phyloP scores from a whole-genome alignment of 2,113 vertebrate species.

The Elephantulus edwardii region DNA sequence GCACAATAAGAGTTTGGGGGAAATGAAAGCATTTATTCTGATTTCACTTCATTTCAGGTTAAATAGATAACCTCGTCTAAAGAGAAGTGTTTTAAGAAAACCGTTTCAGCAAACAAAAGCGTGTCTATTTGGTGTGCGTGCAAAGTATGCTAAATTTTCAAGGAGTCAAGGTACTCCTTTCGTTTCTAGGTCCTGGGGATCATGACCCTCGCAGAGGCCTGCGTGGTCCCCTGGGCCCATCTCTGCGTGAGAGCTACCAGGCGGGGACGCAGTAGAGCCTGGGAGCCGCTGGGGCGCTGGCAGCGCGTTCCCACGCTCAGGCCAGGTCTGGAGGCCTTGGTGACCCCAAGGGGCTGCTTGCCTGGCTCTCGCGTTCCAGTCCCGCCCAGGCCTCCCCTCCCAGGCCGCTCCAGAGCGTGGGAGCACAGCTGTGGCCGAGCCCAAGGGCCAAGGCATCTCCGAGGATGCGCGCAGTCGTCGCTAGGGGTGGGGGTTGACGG shows the following conservation, averaged over 20 bases:
- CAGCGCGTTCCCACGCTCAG: constrained; percentile 68
- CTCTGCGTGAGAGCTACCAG: constrained; percentile 24
- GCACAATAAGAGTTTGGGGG: not conserved
- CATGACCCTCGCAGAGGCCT: not conserved
- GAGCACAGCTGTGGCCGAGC: constrained; percentile 47
- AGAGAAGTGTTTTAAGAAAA: not conserved
- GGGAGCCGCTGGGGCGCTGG: not conserved
- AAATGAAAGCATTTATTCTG: not conserved
- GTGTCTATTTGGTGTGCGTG: not conserved
- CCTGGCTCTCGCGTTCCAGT: not conserved
- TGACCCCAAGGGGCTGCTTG: constrained; percentile 43
- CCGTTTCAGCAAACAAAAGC: not conserved
- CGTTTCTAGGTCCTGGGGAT: not conserved
- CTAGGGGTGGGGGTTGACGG: not conserved
- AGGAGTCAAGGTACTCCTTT: not conserved
- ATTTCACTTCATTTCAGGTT: constrained; percentile 30
- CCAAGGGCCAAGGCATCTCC: not conserved
- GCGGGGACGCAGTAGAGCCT: not conserved
- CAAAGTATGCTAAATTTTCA: not conserved
- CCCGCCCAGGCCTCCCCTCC: constrained; percentile 22
- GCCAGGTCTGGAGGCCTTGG: constrained; percentile 24
- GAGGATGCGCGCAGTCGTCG: constrained; percentile 29
- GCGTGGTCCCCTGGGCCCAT: not conserved
- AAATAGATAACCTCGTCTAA: not conserved
- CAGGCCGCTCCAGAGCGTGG: constrained; percentile 62